These are phyloP conservation scores for Drosophila baimaii DNA, from an alignment of 1,140 invertebrate species.

Conservation along the genomic window DNA sequence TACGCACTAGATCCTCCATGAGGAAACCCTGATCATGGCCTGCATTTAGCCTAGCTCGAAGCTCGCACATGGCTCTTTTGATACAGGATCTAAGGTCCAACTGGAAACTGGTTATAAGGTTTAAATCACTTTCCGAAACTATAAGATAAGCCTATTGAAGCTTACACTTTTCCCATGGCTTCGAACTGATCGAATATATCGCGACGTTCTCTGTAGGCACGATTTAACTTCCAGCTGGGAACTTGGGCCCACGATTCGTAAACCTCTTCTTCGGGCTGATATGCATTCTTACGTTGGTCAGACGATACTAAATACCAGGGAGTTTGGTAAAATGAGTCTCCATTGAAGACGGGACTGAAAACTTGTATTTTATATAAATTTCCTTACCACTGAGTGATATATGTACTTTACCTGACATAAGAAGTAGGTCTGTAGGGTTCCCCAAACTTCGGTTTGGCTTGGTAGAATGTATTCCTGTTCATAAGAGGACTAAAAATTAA, in stretches of 20 bases:
- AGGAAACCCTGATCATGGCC: slow-evolving; percentile 29
- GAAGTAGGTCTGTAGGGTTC: neutral
- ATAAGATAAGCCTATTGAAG: neutral
- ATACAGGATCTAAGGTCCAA: slow-evolving; percentile 62
- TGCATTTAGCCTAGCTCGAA: slow-evolving; percentile 32
- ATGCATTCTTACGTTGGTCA: neutral
- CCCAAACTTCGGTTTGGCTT: neutral
- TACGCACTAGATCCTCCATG: slow-evolving; percentile 65
- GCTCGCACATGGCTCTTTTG: slow-evolving; percentile 67
- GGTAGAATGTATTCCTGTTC: neutral
- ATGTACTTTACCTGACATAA: neutral
- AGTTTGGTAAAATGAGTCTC: slow-evolving; percentile 45
- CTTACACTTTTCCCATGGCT: slow-evolving; percentile 62
- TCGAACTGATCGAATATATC: slow-evolving; percentile 67
- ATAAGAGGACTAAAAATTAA: neutral
- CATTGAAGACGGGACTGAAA: slow-evolving; percentile 9
- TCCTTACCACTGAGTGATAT: too few relatives aligned
- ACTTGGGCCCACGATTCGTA: slow-evolving; percentile 57
- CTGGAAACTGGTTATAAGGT: slow-evolving; percentile 34
- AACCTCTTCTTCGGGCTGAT: slow-evolving; percentile 20
- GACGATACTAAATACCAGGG: slow-evolving; percentile 35
- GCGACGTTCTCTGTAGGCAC: slow-evolving; percentile 58
- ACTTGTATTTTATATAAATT: neutral
- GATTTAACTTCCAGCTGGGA: slow-evolving; percentile 66
- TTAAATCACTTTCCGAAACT: neutral